Base-by-base conservation (phyloP, 2,888 invertebrate genomes). In the Chaetoderma sp. region DNA sequence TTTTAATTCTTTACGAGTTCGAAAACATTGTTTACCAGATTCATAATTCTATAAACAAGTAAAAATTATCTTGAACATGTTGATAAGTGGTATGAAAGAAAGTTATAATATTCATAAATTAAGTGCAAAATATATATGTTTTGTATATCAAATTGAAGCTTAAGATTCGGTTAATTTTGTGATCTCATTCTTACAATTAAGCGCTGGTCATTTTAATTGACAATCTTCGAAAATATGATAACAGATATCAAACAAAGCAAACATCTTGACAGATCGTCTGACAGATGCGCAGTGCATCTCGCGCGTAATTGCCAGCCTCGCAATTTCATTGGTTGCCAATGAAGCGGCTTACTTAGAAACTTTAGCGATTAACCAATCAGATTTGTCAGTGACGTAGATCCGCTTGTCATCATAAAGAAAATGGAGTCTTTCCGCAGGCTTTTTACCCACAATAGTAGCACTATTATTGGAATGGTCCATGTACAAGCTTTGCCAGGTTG, bases 401-500 rank as follows among this genome's bases (percentile, higher is more conserved):
- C n/a, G n/a, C n/a, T n/a, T n/a, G n/a, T n/a, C n/a, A n/a, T n/a
- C n/a, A n/a, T n/a, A n/a, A n/a, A n/a, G n/a, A 67, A 59, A 6
- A 63, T 75, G 67, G 71, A 72, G 39, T 47, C 67, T 8, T 77
- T 76, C 60, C 57, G 64, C n/a, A 65, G 59, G 27, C 44, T 75
- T 4, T 80, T 79, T 58, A 65, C 65, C 28, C 73, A 67, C 39
- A 65, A 66, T 32, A 69, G 54, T 25, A 65, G 71, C 39, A 76
- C 75, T 68, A 71, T 92, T 36, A 90, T 93, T 76, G 92, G 92
- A 60, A 93, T 93, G 92, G 88, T 93, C 60, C 93, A 93, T 81
- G 88, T 92, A 1, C 88, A 87, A 73, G 90, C 92, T 49, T 85
- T 92, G 65, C 93, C 93, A 86, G 92, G 92, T 92, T 86, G 73